Base-by-base conservation (phyloP, 2,113 vertebrate species). In the Probosciger aterrimus region DNA sequence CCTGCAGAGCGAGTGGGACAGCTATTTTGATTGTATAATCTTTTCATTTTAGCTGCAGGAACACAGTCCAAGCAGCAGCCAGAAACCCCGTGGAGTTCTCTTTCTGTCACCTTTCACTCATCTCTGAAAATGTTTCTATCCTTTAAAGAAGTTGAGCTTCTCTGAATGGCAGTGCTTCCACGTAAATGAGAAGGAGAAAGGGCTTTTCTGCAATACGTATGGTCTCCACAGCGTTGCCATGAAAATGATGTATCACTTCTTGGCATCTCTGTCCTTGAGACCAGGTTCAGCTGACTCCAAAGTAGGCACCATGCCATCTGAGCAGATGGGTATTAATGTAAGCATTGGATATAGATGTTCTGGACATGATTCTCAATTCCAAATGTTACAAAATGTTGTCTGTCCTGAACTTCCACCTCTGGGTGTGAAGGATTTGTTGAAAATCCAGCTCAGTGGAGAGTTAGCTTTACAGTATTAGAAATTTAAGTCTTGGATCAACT, bases 261-360 rank as follows among this genome's bases (percentile, higher is more conserved):
- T 94, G 82, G 68, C 47, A 41, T 84, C n/a, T 68, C 35, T 87
- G 82, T n/a, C 81, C 50, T 64, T 69, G 39, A 81, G 79, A 79
- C 82, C 50, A 88, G 33, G 84, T 93, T 96, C 79, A 88, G 33
- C 75, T 78, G 70, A 41, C 95, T 86, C 62, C 59, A 39, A 53
- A 60, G 17, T 59, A 92, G 97, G 93, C 92, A 92, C 39, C 52
- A 41, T 0, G 46, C 82, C 82, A 95, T 95, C 63, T 73, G 65
- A 85, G 76, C 96, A 97, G 95, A 97, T 95, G 92, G 94, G 75
- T 95, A 95, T 96, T 96, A 97, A 89, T 95, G 75, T 90, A 88
- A 94, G 90, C 59, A 59, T 95, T 83, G 86, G 69, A 49, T 94
- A 82, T 88, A 81, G 87, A 83, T 35, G 22, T 83, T 88, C 82